Conservation (phyloP, 2,113 vertebrate species). For the Dipodomys merriami region DNA sequence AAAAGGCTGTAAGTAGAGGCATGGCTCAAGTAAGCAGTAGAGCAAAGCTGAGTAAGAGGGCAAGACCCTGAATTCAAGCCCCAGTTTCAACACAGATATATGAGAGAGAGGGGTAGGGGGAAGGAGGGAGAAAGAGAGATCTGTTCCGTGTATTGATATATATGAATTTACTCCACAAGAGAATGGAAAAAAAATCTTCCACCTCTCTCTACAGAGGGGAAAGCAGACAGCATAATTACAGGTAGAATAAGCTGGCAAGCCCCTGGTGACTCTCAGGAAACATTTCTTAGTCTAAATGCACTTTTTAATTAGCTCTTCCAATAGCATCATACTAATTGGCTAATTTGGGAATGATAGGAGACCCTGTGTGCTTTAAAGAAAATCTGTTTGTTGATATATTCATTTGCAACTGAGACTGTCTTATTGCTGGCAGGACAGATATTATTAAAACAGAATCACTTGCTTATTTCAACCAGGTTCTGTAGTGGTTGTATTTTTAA, state of each 20-base stretch:
- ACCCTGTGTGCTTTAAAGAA: slow-evolving; percentile 73
- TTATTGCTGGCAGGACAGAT: slow-evolving; percentile 59
- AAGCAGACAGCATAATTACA: slow-evolving; percentile 54
- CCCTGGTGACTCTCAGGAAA: slow-evolving; percentile 72
- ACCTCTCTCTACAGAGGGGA: neutral
- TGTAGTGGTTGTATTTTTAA: neutral
- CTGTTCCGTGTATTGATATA: neutral
- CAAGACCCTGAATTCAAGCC: too few relatives aligned
- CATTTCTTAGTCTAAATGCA: slow-evolving; percentile 73
- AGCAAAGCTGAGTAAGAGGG: too few relatives aligned
- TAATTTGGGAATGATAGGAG: slow-evolving; percentile 77
- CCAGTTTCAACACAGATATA: too few relatives aligned
- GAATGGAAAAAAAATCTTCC: neutral
- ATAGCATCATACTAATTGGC: slow-evolving; percentile 72
- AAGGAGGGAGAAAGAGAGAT: too few relatives aligned
- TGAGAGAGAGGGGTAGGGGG: too few relatives aligned
- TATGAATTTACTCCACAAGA: neutral
- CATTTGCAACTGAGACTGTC: slow-evolving; percentile 70
- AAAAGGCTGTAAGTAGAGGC: too few relatives aligned
- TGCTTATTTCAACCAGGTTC: slow-evolving; percentile 57
- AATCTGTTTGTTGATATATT: slow-evolving; percentile 78
- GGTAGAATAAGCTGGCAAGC: slow-evolving; percentile 27
- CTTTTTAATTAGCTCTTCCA: slow-evolving; percentile 78
- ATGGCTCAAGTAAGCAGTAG: too few relatives aligned
- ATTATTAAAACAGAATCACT: slow-evolving; percentile 68